Evolutionary conservation across 2,888 invertebrate species (phyloP).

Genomic region (Rhamnusium bicolor): DNA sequence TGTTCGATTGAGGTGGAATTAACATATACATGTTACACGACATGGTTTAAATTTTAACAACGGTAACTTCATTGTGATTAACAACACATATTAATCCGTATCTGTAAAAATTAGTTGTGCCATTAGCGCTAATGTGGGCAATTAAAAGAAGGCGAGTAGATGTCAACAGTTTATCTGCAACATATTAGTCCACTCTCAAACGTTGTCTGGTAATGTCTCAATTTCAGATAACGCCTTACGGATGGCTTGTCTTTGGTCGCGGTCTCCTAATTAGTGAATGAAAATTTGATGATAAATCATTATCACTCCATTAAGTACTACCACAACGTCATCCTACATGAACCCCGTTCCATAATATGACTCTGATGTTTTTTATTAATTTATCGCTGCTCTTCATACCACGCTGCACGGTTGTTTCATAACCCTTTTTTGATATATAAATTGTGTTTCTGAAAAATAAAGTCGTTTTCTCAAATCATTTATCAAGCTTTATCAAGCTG

Average conservation of each 20-base stretch:
- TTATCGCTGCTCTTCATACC: background rate
- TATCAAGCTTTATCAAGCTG: background rate
- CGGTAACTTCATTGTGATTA: background rate
- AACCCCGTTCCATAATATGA: background rate
- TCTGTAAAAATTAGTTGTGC: slow-evolving; percentile 37
- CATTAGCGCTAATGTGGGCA: slow-evolving; percentile 50
- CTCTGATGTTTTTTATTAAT: slow-evolving; percentile 6
- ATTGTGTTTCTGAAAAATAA: background rate
- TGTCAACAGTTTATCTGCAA: slow-evolving; percentile 49
- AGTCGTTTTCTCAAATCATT: background rate
- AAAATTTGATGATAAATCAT: slow-evolving; percentile 47
- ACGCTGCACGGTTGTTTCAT: background rate
- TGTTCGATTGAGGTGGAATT: background rate
- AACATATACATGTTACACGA: background rate
- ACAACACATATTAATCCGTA: slow-evolving; percentile 13
- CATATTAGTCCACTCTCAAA: slow-evolving; percentile 45
- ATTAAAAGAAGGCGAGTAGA: slow-evolving; percentile 51
- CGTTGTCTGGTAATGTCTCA: slow-evolving; percentile 43
- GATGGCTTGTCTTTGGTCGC: slow-evolving; percentile 25
- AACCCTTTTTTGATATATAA: slow-evolving; percentile 3
- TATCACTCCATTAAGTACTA: slow-evolving; percentile 46
- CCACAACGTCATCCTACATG: slow-evolving; percentile 1
- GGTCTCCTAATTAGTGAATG: slow-evolving; percentile 41
- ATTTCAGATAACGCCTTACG: slow-evolving; percentile 50
- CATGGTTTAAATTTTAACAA: background rate